Evolutionary conservation across 2,888 invertebrate genomes (phyloP), one percentile per base, ranked within the genome.

Genomic region (Archips crataeganus): DNA sequence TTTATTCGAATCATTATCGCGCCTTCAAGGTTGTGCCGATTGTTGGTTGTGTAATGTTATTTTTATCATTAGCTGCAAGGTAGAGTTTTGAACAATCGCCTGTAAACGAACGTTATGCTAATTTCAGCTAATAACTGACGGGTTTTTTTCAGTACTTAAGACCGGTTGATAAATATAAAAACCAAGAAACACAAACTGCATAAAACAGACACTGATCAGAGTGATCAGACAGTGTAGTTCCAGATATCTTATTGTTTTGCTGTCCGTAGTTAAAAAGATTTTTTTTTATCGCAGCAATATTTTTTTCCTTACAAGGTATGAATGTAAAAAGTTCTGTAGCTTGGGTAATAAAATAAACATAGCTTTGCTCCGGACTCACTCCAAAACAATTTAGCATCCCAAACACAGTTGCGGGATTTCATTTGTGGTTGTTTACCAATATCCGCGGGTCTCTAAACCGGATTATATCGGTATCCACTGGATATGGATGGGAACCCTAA

Each of bases 391-490:
- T 74, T 54, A 69, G 60, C 54, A 70, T 65, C 59, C 69, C 68
- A 49, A 64, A 49, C 45, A 63, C 64, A 49, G 47, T 64, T 64
- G 68, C 62, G 15, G 69, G 69, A 61, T 70, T 70, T 70, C 60
- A 70, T 74, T 74, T 74, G 74, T 54, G 74, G 74, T 74, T 74
- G 70, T 70, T 74, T 74, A 70, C 69, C 74, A 64, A 74, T 64
- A 70, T 64, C 69, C 60, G 72, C 59, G 72, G 47, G 47, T 59
- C 73, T 39, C 61, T 69, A 60, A 73, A 70, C 69, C 69, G 74
- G 70, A 69, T 70, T 74, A 74, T 65, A 70, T 70, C 64, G 65
- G 70, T 74, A 60, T 61, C 32, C 39, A 51, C 60, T 42, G 54
- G 62, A 62, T 64, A 45, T 45, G 54, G 23, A 49, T n/a, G 51